A percentile compares a stretch with the other conserved stretches of the same genome.
Conservation (phyloP, 2,888 invertebrate genomes). For the Napeogenes inachia region DNA sequence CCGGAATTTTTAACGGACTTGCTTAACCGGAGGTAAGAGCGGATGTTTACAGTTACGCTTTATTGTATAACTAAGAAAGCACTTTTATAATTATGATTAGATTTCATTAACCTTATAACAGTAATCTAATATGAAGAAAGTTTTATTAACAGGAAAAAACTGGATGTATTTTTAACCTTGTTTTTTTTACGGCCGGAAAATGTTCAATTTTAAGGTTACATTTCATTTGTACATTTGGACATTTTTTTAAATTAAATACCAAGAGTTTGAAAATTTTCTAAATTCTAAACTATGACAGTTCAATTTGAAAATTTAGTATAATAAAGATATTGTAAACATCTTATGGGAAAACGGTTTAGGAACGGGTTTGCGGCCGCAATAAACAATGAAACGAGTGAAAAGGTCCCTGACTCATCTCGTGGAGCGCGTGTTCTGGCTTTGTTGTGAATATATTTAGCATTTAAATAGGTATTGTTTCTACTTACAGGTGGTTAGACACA, state of each 20-base stretch:
- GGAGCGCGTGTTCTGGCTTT: slow-evolving; percentile 50
- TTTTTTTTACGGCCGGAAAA: too few species aligned
- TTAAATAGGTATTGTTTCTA: slow-evolving; percentile 33
- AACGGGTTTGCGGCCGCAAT: slow-evolving; percentile 61
- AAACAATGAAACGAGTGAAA: slow-evolving; percentile 63
- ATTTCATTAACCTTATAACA: slow-evolving; percentile 26
- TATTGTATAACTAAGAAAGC: slow-evolving; percentile 68
- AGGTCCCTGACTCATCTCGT: slow-evolving; percentile 69
- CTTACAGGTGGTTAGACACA: slow-evolving; percentile 20
- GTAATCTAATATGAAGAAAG: too few species aligned
- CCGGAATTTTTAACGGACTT: slow-evolving; percentile 75
- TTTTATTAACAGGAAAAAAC: too few species aligned
- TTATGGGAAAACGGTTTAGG: slow-evolving; percentile 53
- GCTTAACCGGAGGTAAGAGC: slow-evolving; percentile 71
- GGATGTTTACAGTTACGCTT: slow-evolving; percentile 72
- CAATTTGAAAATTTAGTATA: background rate
- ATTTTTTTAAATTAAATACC: too few species aligned
- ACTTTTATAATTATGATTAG: slow-evolving; percentile 21
- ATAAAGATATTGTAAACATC: slow-evolving; percentile 12
- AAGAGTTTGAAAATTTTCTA: too few species aligned
- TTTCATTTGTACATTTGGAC: too few species aligned
- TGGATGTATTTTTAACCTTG: too few species aligned
- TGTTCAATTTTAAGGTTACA: too few species aligned
- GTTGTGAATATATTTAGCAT: slow-evolving; percentile 68
- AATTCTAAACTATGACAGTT: too few species aligned